Evolutionary conservation across 2,797 vertebrate genomes (phyloP).

Genomic region (Pyrocephalus nanus): DNA sequence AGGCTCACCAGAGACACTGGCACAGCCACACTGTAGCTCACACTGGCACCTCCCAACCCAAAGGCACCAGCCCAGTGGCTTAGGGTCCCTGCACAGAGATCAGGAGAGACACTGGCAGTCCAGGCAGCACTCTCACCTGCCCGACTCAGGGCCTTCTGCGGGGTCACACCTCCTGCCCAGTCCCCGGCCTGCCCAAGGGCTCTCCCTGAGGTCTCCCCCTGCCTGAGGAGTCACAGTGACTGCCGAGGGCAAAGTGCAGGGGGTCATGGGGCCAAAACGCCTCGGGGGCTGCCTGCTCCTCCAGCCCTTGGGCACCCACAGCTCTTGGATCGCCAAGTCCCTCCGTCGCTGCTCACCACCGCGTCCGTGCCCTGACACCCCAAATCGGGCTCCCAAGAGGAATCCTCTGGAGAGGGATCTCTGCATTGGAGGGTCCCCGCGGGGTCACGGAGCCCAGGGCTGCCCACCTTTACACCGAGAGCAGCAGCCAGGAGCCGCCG

Average conservation of each 20-base stretch:
- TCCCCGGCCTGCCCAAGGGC: accelerated
- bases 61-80: no score
- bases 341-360: background rate
- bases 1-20: background rate
- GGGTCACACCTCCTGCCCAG: background rate
- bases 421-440: accelerated
- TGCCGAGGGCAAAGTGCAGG: background rate
- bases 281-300: background rate
- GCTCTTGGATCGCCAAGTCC: background rate
- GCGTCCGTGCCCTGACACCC: background rate
- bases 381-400: accelerated
- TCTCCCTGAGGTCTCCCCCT: background rate
- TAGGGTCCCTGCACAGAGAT: accelerated
- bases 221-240: accelerated
- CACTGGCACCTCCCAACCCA: background rate
- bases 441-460: background rate
- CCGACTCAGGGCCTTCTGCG: accelerated
- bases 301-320: background rate
- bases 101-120: background rate
- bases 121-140: background rate
- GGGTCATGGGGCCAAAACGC: background rate
- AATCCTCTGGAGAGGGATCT: background rate
- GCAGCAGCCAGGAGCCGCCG: background rate
- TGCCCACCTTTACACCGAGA: background rate
- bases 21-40: background rate